Base-by-base conservation (phyloP, 2,797 vertebrate genomes). In the Pangasius krempfi region DNA sequence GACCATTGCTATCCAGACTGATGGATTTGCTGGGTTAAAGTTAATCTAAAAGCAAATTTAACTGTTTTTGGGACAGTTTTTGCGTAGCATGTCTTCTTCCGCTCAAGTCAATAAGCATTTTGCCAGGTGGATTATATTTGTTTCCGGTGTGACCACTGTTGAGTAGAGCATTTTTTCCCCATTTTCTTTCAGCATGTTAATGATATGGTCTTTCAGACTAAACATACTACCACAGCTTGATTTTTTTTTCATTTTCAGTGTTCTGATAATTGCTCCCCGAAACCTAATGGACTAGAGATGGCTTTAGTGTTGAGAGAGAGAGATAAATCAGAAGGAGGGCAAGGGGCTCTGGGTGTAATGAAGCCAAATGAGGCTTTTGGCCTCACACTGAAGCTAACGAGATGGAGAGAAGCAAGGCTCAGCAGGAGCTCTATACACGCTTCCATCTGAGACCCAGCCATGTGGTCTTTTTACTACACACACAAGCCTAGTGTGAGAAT, bases 361-460 rank as follows among this genome's bases (percentile, higher is more conserved):
- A 94, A 95, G 92, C 93, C 92, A 94, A 95, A 95, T 95, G 93
- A 94, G 92, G 92, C 91, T 93, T 92, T 93, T 93, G 89, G 90
- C 91, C 90, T 90, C 82, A 89, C 91, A 93, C 91, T 92, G 92
- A 90, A 90, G 88, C 92, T 95, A 96, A 96, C 94, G 93, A 94
- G 91, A 92, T 91, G 89, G 88, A 85, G 91, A 86, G 92, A 94
- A 60, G 58, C 78, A 86, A 90, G 85, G 78, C 86, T 86, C 91
- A 93, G 92, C n/a, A 87, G 86, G 25, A 73, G 84, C 54, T 62
- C 4, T 37, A n/a, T 54, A 90, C 16, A 80, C 82, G 33, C 44
- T 84, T 84, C 75, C 80, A 86, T 88, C 78, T 88, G 66, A 89
- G 90, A 52, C n/a, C 60, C 79, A 84, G 85, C 78, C 56, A 73